phyloP scores from a whole-genome alignment of 1,140 invertebrate species.

The Drosophila sp. region DNA sequence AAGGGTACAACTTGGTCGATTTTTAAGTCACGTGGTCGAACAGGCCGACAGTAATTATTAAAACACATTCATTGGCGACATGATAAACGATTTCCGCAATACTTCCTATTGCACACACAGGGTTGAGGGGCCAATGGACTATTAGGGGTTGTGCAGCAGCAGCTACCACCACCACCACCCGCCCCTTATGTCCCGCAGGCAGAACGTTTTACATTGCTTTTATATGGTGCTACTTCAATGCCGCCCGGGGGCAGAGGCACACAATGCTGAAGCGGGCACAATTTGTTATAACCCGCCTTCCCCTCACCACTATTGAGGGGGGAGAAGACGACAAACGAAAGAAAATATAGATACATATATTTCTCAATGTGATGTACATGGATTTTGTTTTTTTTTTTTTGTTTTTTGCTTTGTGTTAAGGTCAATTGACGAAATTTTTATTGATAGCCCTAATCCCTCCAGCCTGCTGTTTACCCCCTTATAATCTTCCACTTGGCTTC shows the following conservation, averaged over 20 bases:
- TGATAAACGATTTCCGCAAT: conserved; percentile 81
- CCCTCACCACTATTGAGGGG: neutral
- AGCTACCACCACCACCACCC: neutral
- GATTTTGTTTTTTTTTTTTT: neutral
- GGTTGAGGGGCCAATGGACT: conserved; percentile 17
- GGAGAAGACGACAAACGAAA: neutral
- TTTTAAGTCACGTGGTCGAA: neutral
- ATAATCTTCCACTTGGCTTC: conserved; percentile 16
- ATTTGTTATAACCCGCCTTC: neutral
- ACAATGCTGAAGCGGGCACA: neutral
- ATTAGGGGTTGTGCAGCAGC: conserved; percentile 25
- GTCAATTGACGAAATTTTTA: conserved; percentile 4
- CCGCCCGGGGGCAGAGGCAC: neutral
- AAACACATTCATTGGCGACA: conserved; percentile 79
- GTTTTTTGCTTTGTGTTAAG: neutral
- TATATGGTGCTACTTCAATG: conserved; percentile 6
- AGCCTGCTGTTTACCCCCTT: neutral
- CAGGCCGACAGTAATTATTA: conserved; percentile 70
- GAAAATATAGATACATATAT: neutral
- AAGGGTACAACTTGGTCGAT: too few relatives aligned
- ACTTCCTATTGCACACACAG: conserved; percentile 47
- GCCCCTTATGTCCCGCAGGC: conserved; percentile 5
- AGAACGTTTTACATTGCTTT: conserved; percentile 7
- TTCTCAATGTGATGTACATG: neutral
- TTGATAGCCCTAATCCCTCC: conserved; percentile 14